Conservation (phyloP, 2,888 invertebrate genomes). For the Dione vanillae region DNA sequence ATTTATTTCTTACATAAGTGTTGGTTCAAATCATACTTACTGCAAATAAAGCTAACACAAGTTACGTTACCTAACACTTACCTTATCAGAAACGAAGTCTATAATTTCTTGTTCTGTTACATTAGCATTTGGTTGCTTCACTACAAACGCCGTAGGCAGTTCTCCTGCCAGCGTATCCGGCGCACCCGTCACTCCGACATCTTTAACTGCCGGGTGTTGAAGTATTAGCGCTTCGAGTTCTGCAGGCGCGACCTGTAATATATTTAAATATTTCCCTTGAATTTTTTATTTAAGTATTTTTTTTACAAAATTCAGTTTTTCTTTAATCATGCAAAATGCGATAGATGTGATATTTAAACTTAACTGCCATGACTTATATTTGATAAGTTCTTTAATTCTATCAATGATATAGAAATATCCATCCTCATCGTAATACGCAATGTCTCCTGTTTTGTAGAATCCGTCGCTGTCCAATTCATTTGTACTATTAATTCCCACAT, state of each 20-base stretch:
- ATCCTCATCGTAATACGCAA: slow-evolving; percentile 69
- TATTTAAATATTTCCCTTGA: too few species aligned
- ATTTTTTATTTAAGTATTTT: too few species aligned
- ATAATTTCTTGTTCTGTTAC: slow-evolving; percentile 63
- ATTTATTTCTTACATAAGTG: background rate
- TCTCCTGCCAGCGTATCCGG: slow-evolving; percentile 65
- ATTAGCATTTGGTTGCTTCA: slow-evolving; percentile 54
- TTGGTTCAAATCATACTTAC: background rate
- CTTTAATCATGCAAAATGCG: background rate
- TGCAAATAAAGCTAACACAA: background rate
- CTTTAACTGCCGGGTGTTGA: slow-evolving; percentile 65
- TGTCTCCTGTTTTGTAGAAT: slow-evolving; percentile 69
- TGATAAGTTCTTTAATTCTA: slow-evolving; percentile 71
- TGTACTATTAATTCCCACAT: slow-evolving; percentile 58
- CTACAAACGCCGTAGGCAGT: slow-evolving; percentile 68
- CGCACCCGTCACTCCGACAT: slow-evolving; percentile 64
- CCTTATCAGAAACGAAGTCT: slow-evolving; percentile 62
- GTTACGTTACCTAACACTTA: slow-evolving; percentile 39
- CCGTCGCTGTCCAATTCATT: slow-evolving; percentile 65
- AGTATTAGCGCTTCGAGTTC: slow-evolving; percentile 67
- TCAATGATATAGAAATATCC: slow-evolving; percentile 68
- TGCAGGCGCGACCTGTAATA: slow-evolving; percentile 65
- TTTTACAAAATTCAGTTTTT: too few species aligned
- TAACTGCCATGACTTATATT: slow-evolving; percentile 71
- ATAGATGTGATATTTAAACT: slow-evolving; percentile 33